Percentiles rank a stretch among this genome's conserved stretches.
These are phyloP conservation scores for Aplysia californica DNA, from an alignment of 1,140 invertebrate species.

Conservation along the genomic window DNA sequence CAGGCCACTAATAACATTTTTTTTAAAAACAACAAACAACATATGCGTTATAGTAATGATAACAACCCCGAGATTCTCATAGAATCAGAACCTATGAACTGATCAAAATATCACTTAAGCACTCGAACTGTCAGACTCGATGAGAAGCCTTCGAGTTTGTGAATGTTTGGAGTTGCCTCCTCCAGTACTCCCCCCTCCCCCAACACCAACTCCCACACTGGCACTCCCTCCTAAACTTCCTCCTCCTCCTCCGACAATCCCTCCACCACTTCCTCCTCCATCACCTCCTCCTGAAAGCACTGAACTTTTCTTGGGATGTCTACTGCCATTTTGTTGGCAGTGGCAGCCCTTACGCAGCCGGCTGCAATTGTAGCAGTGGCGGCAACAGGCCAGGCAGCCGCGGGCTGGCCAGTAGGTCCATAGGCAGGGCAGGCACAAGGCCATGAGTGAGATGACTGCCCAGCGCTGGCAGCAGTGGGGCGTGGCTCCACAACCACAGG, in stretches of 20 bases:
- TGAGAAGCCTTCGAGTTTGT: slow-evolving; percentile 37
- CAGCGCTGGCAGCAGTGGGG: slow-evolving; percentile 80
- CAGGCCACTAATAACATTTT: not conserved
- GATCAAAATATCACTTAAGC: slow-evolving; percentile 25
- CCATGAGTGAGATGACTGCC: slow-evolving; percentile 84
- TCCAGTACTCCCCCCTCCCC: not conserved
- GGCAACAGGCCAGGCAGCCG: slow-evolving; percentile 81
- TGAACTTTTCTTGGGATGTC: not conserved
- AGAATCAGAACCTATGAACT: slow-evolving; percentile 7
- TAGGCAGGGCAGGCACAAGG: slow-evolving; percentile 85
- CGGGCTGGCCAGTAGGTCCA: slow-evolving; percentile 92
- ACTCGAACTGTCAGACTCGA: slow-evolving; percentile 40
- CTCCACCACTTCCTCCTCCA: not conserved
- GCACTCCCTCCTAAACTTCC: not conserved
- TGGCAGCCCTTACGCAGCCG: slow-evolving; percentile 76
- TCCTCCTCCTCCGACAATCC: not conserved
- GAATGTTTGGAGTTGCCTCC: slow-evolving; percentile 28
- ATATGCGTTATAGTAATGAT: not conserved
- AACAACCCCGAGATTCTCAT: slow-evolving; percentile 18
- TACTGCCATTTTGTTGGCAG: slow-evolving; percentile 29
- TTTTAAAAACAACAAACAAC: slow-evolving; percentile 7
- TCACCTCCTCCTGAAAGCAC: not conserved
- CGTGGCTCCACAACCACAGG: slow-evolving; percentile 75
- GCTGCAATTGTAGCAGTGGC: slow-evolving; percentile 83
- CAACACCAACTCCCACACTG: not conserved